phyloP scores from a whole-genome alignment of 2,113 vertebrate species.

The Myrmecobius fasciatus region DNA sequence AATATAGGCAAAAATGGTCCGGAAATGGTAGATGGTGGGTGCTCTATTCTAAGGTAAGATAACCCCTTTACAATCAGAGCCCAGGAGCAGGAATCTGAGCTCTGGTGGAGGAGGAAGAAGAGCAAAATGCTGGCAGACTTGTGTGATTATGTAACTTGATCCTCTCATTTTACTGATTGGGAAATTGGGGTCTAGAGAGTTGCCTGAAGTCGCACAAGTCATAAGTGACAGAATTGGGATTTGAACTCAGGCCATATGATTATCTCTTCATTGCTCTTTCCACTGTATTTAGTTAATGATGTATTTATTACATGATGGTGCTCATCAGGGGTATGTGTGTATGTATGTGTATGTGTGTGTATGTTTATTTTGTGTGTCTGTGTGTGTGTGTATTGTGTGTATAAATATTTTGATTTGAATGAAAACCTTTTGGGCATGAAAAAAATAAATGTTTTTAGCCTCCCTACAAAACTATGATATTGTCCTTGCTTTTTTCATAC shows the following conservation, averaged over 20 bases:
- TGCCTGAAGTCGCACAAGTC: not conserved
- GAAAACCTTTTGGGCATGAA: not conserved
- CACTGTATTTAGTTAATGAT: not conserved
- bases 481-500: not conserved
- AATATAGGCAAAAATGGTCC: not conserved
- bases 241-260: not conserved
- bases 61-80: not conserved
- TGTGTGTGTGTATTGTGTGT: too few species aligned
- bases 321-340: not conserved
- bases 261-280: not conserved
- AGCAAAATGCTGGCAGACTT: not conserved
- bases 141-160: not conserved
- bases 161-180: not conserved
- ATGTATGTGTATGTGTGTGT: not conserved
- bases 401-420: not conserved
- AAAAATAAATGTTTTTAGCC: not conserved
- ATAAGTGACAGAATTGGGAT: not conserved
- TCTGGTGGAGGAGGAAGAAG: not conserved
- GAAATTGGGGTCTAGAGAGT: not conserved
- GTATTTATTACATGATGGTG: not conserved
- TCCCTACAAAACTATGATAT: conserved; percentile 8
- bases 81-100: not conserved
- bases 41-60: not conserved
- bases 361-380: too few species aligned
- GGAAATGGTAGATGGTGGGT: not conserved